A percentile compares a stretch with the other conserved stretches of the same genome.
Evolutionary conservation across 2,888 invertebrate species (phyloP).

Genomic region (Molanna angustata): DNA sequence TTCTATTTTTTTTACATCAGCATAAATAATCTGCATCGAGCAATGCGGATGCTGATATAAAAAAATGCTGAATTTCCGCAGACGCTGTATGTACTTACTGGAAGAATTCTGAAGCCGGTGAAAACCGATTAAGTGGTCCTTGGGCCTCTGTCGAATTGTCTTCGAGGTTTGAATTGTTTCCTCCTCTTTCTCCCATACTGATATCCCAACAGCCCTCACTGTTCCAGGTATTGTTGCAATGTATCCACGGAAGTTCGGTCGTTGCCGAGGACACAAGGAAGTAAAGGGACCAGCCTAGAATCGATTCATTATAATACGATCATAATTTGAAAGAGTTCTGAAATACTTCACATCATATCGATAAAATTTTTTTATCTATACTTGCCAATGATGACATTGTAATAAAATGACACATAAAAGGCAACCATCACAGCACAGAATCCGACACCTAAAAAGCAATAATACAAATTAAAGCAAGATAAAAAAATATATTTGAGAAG

Average conservation of each 20-base stretch:
- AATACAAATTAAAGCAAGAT: neutral
- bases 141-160: constrained; percentile 46
- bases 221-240: constrained; percentile 81
- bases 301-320: too few species aligned
- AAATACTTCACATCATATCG: neutral
- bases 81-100: constrained; percentile 60
- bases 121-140: constrained; percentile 57
- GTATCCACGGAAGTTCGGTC: constrained; percentile 73
- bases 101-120: constrained; percentile 76
- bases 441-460: constrained; percentile 61
- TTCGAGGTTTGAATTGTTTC: constrained; percentile 16
- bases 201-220: constrained; percentile 67
- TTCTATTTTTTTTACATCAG: too few species aligned
- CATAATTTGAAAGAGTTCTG: neutral
- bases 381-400: constrained; percentile 80
- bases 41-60: too few species aligned
- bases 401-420: constrained; percentile 78
- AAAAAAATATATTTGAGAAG: neutral
- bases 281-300: constrained; percentile 72
- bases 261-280: constrained; percentile 72
- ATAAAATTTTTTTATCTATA: too few species aligned
- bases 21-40: too few species aligned
- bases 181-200: constrained; percentile 38
- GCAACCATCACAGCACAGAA: constrained; percentile 78
- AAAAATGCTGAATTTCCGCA: too few species aligned